These are phyloP conservation scores for Mus minutoides DNA, from an alignment of 2,797 vertebrate species.

Conservation along the genomic window DNA sequence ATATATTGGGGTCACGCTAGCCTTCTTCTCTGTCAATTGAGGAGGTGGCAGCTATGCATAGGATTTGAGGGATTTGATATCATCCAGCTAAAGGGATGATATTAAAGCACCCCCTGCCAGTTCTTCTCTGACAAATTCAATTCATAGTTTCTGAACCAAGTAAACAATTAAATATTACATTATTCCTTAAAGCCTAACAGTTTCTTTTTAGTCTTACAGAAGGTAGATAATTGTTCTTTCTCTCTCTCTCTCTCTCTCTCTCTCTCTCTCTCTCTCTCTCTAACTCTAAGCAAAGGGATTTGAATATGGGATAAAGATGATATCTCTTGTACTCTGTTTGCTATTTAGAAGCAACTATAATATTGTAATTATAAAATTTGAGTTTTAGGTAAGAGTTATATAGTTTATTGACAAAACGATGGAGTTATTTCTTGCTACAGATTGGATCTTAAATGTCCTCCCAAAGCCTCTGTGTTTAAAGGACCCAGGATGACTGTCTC, in stretches of 20 bases:
- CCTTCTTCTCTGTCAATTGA: conserved; percentile 45
- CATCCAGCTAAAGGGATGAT: conserved; percentile 54
- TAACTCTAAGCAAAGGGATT: not conserved
- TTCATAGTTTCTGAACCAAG: not conserved
- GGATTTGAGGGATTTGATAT: not conserved
- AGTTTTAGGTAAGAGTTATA: not conserved
- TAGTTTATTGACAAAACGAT: conserved; percentile 12
- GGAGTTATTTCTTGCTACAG: not conserved
- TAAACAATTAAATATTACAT: conserved; percentile 8
- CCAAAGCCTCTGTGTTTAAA: not conserved
- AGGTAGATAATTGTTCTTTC: not conserved
- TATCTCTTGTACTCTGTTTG: conserved; percentile 7
- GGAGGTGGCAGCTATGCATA: conserved; percentile 25
- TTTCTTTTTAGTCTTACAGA: conserved; percentile 33
- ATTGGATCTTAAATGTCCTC: not conserved
- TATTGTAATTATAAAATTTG: not conserved
- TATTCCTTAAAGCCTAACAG: not conserved
- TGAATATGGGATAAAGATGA: not conserved
- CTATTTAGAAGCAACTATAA: not conserved
- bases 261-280: not conserved
- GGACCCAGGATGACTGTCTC: not conserved
- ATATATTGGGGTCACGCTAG: conserved; percentile 59
- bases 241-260: not conserved
- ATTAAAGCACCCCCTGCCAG: not conserved
- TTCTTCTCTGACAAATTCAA: conserved; percentile 59